phyloP scores from a whole-genome alignment of 1,140 invertebrate species.

The Armadillidium nasatum region DNA sequence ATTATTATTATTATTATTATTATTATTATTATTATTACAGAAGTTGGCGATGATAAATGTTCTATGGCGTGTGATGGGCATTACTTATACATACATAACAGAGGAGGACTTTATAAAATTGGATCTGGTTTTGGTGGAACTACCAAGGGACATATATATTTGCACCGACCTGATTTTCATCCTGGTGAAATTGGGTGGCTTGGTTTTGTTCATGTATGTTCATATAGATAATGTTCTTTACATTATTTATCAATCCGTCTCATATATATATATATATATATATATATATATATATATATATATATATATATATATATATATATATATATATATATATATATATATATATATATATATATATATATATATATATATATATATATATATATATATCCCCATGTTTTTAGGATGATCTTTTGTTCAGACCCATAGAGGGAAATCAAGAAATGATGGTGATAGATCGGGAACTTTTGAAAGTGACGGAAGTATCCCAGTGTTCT shows the following conservation, averaged over 20 bases:
- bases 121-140: constrained; percentile 88
- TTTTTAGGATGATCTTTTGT: constrained; percentile 59
- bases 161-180: constrained; percentile 73
- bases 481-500: constrained; percentile 57
- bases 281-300: constrained; percentile 10
- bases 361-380: background rate
- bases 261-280: no score
- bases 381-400: no score
- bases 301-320: constrained; percentile 14
- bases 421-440: constrained; percentile 49
- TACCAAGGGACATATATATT: constrained; percentile 77
- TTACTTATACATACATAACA: constrained; percentile 76
- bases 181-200: constrained; percentile 68
- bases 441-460: constrained; percentile 52
- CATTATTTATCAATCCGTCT: no score
- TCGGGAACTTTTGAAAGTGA: constrained; percentile 51
- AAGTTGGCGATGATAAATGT: constrained; percentile 49
- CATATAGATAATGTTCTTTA: no score
- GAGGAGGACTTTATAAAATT: constrained; percentile 77
- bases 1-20: no score
- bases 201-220: constrained; percentile 74
- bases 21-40: background rate
- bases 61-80: constrained; percentile 80
- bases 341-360: background rate
- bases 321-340: constrained; percentile 2